These are phyloP conservation scores for Eupithecia subumbrata DNA, from an alignment of 2,888 invertebrate genomes.

Conservation along the genomic window DNA sequence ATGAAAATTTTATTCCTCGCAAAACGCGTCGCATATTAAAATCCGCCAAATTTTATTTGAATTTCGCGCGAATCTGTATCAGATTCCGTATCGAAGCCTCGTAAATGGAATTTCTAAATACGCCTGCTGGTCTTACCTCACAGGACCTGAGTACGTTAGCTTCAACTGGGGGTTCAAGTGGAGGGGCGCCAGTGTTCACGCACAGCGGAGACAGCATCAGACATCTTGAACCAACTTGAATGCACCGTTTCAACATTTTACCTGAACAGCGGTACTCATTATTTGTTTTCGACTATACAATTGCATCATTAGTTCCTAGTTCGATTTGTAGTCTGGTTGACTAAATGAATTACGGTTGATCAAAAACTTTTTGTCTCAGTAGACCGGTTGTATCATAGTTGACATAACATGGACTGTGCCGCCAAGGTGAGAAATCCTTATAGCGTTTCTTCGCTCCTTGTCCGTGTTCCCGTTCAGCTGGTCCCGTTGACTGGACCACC, in stretches of 20 bases:
- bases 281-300: not conserved
- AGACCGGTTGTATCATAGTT: not conserved
- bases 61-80: too few species aligned
- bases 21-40: too few species aligned
- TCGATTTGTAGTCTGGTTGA: not conserved
- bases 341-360: not conserved
- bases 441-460: too few species aligned
- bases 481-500: too few species aligned
- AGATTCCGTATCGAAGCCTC: too few species aligned
- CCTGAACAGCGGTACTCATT: not conserved
- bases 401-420: not conserved
- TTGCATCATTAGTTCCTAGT: not conserved
- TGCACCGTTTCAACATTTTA: constrained; percentile 44
- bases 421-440: not conserved
- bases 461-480: too few species aligned
- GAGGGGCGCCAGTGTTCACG: constrained; percentile 47
- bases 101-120: too few species aligned
- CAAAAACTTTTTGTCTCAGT: not conserved
- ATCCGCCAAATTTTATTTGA: too few species aligned
- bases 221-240: constrained; percentile 63
- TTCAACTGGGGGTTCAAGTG: constrained; percentile 7
- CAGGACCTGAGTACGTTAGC: not conserved
- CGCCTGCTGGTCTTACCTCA: constrained; percentile 24
- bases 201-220: constrained; percentile 65
- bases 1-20: too few species aligned